A percentile compares a stretch with the other conserved stretches of the same genome.
Conservation (phyloP, 2,888 invertebrate genomes). For the Leptinotarsa rubiginosa region DNA sequence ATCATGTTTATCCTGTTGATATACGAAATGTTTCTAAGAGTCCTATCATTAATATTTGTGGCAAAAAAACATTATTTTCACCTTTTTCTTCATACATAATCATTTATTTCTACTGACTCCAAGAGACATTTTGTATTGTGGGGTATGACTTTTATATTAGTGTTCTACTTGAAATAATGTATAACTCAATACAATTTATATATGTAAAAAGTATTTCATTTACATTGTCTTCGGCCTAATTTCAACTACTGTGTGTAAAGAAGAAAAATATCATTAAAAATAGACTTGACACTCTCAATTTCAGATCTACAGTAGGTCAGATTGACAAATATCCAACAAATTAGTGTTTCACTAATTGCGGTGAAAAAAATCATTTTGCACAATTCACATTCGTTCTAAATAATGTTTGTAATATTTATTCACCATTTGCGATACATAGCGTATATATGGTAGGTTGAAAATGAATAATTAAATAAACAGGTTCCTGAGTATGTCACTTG, state of each 20-base stretch:
- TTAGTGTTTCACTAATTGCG: no score
- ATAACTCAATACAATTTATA: conserved; percentile 48
- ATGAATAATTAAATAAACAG: no score
- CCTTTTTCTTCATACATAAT: no score
- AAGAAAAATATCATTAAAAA: neutral
- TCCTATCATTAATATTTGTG: neutral
- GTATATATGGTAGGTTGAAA: no score
- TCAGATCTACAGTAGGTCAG: no score
- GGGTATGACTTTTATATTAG: conserved; percentile 43
- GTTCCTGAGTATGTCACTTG: no score
- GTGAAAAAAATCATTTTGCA: no score
- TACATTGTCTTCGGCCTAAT: neutral
- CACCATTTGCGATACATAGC: no score
- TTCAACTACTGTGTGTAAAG: neutral
- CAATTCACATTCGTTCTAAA: no score
- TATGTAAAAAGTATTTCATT: conserved; percentile 40
- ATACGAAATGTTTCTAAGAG: conserved; percentile 3
- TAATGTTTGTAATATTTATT: no score
- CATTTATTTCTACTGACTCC: neutral
- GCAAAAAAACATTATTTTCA: neutral
- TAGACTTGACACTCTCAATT: neutral
- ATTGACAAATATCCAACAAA: no score
- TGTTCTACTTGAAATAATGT: conserved; percentile 34
- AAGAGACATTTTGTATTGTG: conserved; percentile 14
- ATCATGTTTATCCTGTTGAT: conserved; percentile 25